These are phyloP conservation scores for Noctua janthina DNA, from an alignment of 2,888 invertebrate species.

Conservation along the genomic window DNA sequence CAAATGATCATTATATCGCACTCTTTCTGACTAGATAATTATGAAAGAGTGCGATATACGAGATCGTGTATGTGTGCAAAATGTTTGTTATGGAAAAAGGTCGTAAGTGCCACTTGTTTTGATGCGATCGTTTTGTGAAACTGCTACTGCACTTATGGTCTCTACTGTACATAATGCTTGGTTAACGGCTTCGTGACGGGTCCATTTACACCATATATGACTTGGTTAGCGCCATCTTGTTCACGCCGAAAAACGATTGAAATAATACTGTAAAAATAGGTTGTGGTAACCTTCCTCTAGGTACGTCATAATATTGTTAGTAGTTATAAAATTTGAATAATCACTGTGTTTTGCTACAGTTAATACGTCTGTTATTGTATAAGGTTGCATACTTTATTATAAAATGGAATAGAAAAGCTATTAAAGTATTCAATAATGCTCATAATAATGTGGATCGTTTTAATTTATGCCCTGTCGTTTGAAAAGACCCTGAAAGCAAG, in stretches of 20 bases:
- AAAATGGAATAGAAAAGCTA: not conserved
- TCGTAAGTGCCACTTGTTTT: too few relatives aligned
- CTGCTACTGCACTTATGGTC: too few relatives aligned
- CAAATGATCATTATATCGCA: too few relatives aligned
- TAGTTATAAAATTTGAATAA: conserved; percentile 61
- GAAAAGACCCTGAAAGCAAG: too few relatives aligned
- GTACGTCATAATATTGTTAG: not conserved
- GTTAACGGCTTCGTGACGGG: not conserved
- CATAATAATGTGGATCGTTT: not conserved
- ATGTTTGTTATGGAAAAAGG: too few relatives aligned
- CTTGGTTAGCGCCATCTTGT: not conserved
- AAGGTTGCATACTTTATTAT: conserved; percentile 35
- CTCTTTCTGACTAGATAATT: too few relatives aligned
- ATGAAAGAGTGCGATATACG: too few relatives aligned
- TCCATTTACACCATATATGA: not conserved
- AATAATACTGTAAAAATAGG: not conserved
- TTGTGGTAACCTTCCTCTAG: not conserved
- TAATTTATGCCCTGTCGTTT: too few relatives aligned
- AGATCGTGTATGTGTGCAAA: too few relatives aligned
- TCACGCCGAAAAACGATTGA: not conserved
- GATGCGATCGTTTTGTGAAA: too few relatives aligned
- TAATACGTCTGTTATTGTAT: conserved; percentile 28
- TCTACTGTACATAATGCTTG: not conserved
- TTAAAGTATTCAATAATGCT: not conserved
- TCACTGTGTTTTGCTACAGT: conserved; percentile 32